These are phyloP conservation scores for Scaptomyza flava DNA, from an alignment of 2,888 invertebrate genomes.

Conservation along the genomic window DNA sequence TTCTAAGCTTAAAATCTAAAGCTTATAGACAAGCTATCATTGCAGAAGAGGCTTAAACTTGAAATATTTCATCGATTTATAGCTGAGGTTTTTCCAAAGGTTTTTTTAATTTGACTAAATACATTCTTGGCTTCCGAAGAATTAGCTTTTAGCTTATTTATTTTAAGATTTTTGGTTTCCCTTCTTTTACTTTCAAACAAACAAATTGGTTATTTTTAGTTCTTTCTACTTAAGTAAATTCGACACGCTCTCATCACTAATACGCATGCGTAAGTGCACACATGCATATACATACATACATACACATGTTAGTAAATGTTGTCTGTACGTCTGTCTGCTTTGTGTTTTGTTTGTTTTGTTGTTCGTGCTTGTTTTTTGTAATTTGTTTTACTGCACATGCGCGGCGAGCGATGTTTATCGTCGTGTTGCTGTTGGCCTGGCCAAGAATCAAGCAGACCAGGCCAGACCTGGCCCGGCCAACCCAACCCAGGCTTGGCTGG, in stretches of 20 bases:
- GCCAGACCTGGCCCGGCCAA: slow-evolving; percentile 14
- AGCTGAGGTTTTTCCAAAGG: background rate
- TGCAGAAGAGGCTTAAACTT: background rate
- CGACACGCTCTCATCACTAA: slow-evolving; percentile 12
- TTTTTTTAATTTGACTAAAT: no score
- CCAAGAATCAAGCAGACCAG: slow-evolving; percentile 30
- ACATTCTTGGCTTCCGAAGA: no score
- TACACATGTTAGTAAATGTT: slow-evolving; percentile 1
- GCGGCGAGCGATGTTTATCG: slow-evolving; percentile 66
- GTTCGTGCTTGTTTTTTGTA: slow-evolving; percentile 51
- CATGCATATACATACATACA: background rate
- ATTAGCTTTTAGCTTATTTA: no score
- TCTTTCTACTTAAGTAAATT: background rate
- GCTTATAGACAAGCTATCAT: no score
- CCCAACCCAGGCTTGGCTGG: background rate
- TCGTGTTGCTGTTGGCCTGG: slow-evolving; percentile 29
- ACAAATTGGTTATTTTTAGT: background rate
- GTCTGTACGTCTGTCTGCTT: background rate
- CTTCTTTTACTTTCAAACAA: background rate
- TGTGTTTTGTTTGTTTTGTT: slow-evolving; percentile 20
- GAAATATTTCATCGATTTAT: background rate
- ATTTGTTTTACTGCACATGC: slow-evolving; percentile 75
- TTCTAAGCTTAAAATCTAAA: no score
- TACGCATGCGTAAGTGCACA: background rate
- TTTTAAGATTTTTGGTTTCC: background rate